Conservation (phyloP, 2,797 vertebrate genomes). For the Enoplosus armatus region DNA sequence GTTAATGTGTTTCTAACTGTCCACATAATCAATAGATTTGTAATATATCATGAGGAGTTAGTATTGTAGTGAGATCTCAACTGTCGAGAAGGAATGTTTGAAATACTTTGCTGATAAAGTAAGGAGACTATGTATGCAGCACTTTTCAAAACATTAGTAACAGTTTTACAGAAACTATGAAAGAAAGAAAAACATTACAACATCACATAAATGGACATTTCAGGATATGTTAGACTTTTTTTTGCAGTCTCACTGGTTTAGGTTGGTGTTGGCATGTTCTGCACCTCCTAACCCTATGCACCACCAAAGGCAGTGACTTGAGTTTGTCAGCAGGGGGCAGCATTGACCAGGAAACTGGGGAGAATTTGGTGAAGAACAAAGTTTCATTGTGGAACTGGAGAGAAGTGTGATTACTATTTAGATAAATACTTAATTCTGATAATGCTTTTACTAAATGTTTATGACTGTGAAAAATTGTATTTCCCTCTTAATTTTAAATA, state of each 20-base stretch:
- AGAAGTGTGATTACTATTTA: background rate
- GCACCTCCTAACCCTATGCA: too few species aligned
- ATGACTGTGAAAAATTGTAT: background rate
- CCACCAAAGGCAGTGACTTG: background rate
- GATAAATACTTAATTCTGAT: background rate
- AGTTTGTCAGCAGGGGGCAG: conserved; percentile 54
- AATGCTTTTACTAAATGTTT: background rate
- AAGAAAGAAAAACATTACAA: accelerated
- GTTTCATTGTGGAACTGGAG: too few species aligned
- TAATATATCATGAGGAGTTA: background rate
- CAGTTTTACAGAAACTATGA: background rate
- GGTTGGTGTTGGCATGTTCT: background rate
- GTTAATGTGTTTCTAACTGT: background rate
- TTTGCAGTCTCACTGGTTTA: background rate
- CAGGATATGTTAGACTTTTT: background rate
- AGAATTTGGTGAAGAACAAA: too few species aligned
- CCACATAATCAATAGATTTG: background rate
- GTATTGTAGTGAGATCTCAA: background rate
- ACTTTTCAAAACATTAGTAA: background rate
- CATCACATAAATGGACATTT: background rate
- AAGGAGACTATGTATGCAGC: background rate
- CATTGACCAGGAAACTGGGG: background rate
- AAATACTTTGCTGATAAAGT: background rate
- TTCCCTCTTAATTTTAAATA: too few species aligned
- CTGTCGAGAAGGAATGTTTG: background rate